Base-by-base conservation (phyloP, 1,140 invertebrate genomes). In the Solenopsis invicta region DNA sequence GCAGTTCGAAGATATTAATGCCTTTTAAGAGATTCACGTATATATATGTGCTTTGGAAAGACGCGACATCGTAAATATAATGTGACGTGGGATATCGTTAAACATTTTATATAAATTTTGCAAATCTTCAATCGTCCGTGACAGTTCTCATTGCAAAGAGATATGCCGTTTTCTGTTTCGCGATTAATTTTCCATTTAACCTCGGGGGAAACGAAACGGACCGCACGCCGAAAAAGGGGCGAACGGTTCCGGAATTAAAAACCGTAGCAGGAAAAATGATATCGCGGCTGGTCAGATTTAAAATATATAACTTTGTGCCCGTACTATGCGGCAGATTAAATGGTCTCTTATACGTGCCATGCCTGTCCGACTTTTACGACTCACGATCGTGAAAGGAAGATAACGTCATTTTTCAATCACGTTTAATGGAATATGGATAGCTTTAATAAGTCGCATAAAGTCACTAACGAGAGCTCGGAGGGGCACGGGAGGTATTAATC, bases 401-500 rank as follows among this genome's bases (percentile, higher is more conserved):
- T 45, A 67, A 37, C 34, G 48, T 34, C 48, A 69, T 54, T 66
- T 80, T 54, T 37, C 50, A 66, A 67, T 78, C 61, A 18, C 6
- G 66, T 71, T 85, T 72, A 81, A 84, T 56, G 62, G 69, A 90
- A 90, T 77, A 90, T 88, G 69, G 71, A 90, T 77, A 48, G 41
- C 18, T 10, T 21, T 62, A 45, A 81, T 71, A 71, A 81, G 16
- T 71, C 64, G 45, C 21, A 37, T 41, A n/a, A 37, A 59, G 13
- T 50, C 10, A 69, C 54, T 16, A 78, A 69, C 34, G 62, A 50
- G 56, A 34, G 9, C 16, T 67, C 24, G n/a, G n/a, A 16, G 6
- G n/a, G 5, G 18, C 24, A 2, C 4, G 6, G 3, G 16, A 6
- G 2, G 10, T n/a, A 84, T 59, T 45, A 74, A 75, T 74, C 12